Evolutionary conservation across 2,888 invertebrate species (phyloP).

Genomic region (Stenolophus ochropezus): DNA sequence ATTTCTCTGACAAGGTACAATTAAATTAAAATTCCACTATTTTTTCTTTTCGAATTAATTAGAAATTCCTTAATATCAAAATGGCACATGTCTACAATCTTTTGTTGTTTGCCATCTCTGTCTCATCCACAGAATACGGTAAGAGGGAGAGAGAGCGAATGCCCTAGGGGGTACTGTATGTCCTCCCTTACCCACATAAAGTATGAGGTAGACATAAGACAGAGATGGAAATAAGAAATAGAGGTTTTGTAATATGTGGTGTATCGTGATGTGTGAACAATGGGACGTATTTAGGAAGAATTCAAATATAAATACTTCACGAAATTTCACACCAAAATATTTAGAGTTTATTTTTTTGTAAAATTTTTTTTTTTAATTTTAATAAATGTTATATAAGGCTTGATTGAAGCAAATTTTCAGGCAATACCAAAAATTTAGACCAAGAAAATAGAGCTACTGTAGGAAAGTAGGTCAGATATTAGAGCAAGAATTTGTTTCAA

Average conservation of each 20-base stretch:
- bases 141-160: not conserved
- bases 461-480: no score
- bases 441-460: no score
- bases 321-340: no score
- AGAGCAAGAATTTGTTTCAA: no score
- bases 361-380: no score
- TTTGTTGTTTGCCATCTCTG: not conserved
- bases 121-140: not conserved
- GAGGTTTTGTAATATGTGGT: not conserved
- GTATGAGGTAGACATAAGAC: not conserved
- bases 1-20: not conserved
- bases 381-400: no score
- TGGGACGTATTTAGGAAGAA: not conserved
- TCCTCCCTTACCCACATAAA: constrained; percentile 30
- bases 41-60: not conserved
- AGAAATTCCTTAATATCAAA: not conserved
- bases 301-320: no score
- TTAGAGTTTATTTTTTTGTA: no score
- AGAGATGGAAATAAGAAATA: not conserved
- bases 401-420: no score
- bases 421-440: no score
- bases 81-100: not conserved
- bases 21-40: not conserved
- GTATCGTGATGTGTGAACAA: not conserved
- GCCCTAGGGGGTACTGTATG: constrained; percentile 17